Evolutionary conservation across 2,113 vertebrate species (phyloP), one percentile per base, ranked within the genome.

Genomic region (Nycticebus coucang): DNA sequence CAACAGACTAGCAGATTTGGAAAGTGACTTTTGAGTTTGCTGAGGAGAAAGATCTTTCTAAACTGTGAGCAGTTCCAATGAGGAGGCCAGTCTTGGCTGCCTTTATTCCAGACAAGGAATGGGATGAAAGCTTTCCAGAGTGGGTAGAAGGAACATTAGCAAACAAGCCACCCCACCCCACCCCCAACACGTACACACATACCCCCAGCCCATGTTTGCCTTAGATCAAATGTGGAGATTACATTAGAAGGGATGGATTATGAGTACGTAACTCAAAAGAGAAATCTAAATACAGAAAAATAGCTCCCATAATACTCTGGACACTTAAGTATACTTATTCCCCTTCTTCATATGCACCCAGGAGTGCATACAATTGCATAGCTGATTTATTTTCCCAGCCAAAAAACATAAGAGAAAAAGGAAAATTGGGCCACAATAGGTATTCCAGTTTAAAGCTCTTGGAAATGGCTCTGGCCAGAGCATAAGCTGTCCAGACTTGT

Each of bases 311-410:
- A 97, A 86, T 77, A 89, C 71, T 93, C 72, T 80, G 91, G 91
- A 93, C 71, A 83, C 57, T 15, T 91, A 93, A 95, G 96, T 94
- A 91, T 89, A 96, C 91, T 95, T 95, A 80, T 45, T 80, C 79
- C 28, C 55, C 95, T 89, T 95, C 92, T 88, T 88, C 85, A 72
- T 80, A 86, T 85, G 89, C 66, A 97, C 89, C 91, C 87, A 81
- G 75, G 84, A 95, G 95, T 97, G 66, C 92, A 89, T 75, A 92
- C 74, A 97, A 96, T 98, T 98, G 97, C 97, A 98, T 98, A 98
- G 97, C 96, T 97, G 85, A 88, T 92, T 89, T 89, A 74, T 55
- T 35, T 30, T 33, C 30, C 74, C 71, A 35, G 55, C 18, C 33
- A 33, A 87, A 96, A 82, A 89, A 74, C 41, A 87, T 30, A 90